Evolutionary conservation across 2,113 vertebrate genomes (phyloP), one percentile per base, ranked within the genome.

Genomic region (Tauraco erythrolophus): DNA sequence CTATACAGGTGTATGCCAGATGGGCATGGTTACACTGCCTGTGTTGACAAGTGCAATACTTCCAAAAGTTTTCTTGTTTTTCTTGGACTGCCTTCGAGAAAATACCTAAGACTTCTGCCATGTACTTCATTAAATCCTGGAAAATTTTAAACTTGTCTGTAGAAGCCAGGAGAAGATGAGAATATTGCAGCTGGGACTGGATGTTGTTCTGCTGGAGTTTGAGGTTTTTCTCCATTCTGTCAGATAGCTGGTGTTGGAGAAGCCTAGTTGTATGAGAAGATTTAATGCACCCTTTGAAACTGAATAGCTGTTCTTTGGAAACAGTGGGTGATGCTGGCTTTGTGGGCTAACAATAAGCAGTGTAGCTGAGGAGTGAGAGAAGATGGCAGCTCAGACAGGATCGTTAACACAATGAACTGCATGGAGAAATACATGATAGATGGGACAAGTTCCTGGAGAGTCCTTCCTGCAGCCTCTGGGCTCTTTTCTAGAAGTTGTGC

Each of bases 1-100:
- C 96, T 94, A 64, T 82, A 91, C 96, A 96, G 96, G 96, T 97
- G 96, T 96, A 82, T 95, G 94, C 96, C 96, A 97, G 91, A 95
- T 95, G 94, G 96, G 84, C 84, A 96, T 21, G 69, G 92, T 70
- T 71, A 84, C 89, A 88, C 23, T 57, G 11, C 86, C 60, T 75
- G 84, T 93, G 94, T 91, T 96, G 94, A 95, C 89, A 96, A 95
- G 69, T 25, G 53, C 69, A 93, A 14, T 68, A 88, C 79, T 95
- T 96, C 91, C 89, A 84, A 79, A 82, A 71, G 43, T 84, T 89
- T 94, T 95, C 80, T 70, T 96, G 80, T 94, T 96, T 96, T 91
- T 61, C 65, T 96, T 97, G 96, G 96, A 95, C 69, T 79, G 1
- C 28, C 74, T 94, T 94, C 89, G 78, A 89, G 91, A 93, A 89